Evolutionary conservation across 1,140 invertebrate genomes (phyloP), one percentile per base, ranked within the genome.

Genomic region (Drosophila tani): DNA sequence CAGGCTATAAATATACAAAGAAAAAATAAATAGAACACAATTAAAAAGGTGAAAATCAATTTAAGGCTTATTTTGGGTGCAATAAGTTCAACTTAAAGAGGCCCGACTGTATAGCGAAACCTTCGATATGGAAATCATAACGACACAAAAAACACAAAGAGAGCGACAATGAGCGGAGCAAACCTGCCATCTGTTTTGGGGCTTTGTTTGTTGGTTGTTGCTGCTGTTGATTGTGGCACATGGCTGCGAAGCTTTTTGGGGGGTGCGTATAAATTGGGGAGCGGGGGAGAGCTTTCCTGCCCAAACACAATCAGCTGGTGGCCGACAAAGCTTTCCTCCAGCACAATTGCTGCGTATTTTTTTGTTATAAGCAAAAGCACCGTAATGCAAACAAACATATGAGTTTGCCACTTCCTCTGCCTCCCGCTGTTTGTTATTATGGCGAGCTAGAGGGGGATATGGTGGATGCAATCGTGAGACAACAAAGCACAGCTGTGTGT

Each of bases 401-500:
- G 67, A 58, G 66, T 66, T 32, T 68, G 67, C n/a, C 21, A 35
- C 19, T 60, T 35, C 66, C 45, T 32, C 46, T 40, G 35, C 27
- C 12, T 46, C 35, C 66, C 45, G 12, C 65, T 65, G 45, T 50
- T 50, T 74, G 80, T 78, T 73, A 21, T 69, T 69, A 57, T 67
- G 27, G 5, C 21, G 8, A 60, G 17, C n/a, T 14, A 17, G 5
- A 5, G 15, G 12, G 19, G 24, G 53, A 45, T 2, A 15, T 14
- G 29, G 57, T 27, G 15, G 15, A n/a, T 27, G 29, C 19, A 65
- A 29, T 46, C 8, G 55, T 29, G 55, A 60, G 63, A 81, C 66
- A 81, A 84, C 82, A 74, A 78, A 78, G 73, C 82, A 81, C 82
- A 85, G 78, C 81, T 84, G 81, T 67, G 78, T 81, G 65, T 21